These are phyloP conservation scores for Drosophila monieri DNA, from an alignment of 2,888 invertebrate species.

Conservation along the genomic window DNA sequence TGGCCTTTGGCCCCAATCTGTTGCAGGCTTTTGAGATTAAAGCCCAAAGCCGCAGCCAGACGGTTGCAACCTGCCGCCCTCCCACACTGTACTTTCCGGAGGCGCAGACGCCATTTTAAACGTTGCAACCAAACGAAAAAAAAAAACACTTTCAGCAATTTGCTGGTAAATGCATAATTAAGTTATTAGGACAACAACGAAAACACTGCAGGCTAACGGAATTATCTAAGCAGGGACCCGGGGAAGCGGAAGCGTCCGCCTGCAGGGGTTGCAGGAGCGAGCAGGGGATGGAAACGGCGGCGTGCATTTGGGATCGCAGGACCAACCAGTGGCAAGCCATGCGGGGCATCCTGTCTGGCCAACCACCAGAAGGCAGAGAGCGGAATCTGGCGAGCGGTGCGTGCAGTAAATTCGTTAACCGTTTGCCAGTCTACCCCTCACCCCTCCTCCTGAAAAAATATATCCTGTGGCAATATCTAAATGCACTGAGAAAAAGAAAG, in stretches of 20 bases:
- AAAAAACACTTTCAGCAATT: slow-evolving; percentile 53
- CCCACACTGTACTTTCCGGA: slow-evolving; percentile 4
- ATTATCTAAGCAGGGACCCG: slow-evolving; percentile 63
- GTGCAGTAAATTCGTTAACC: slow-evolving; percentile 59
- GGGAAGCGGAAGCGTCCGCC: slow-evolving; percentile 32
- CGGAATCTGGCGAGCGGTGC: slow-evolving; percentile 49
- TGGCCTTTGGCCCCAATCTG: slow-evolving; percentile 12
- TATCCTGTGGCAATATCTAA: slow-evolving; percentile 11
- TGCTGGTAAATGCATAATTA: slow-evolving; percentile 71
- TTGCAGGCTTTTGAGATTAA: slow-evolving; percentile 51
- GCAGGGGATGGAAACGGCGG: slow-evolving; percentile 24
- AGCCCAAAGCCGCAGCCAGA: slow-evolving; percentile 30
- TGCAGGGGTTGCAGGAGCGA: slow-evolving; percentile 12
- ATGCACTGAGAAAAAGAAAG: slow-evolving; percentile 2
- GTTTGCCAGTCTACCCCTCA: slow-evolving; percentile 32
- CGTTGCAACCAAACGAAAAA: slow-evolving; percentile 49
- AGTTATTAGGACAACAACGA: slow-evolving; percentile 60
- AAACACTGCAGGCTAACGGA: slow-evolving; percentile 59
- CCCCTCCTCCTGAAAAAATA: slow-evolving; percentile 1
- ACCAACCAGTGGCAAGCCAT: slow-evolving; percentile 56
- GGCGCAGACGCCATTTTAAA: slow-evolving; percentile 60
- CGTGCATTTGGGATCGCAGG: slow-evolving; percentile 17
- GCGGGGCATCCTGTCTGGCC: slow-evolving; percentile 61
- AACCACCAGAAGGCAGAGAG: slow-evolving; percentile 63
- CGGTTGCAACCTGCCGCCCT: slow-evolving; percentile 3